Conservation (phyloP, 2,113 vertebrate genomes). For the Elephantulus edwardii region DNA sequence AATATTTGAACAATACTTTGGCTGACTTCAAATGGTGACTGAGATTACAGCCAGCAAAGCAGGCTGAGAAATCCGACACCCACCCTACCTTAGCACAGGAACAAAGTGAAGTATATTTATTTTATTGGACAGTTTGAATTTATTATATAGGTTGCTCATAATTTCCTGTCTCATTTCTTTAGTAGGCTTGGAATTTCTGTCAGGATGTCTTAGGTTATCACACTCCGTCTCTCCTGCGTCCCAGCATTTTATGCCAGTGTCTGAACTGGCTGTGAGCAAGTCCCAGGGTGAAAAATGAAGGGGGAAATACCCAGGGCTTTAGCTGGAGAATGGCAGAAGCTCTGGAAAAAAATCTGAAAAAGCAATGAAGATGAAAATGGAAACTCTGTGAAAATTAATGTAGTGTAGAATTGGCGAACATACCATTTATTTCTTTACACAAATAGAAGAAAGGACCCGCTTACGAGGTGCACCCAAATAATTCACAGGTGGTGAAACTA, state of each 20-base stretch:
- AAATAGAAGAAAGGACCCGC: constrained; percentile 71
- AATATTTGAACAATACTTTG: constrained; percentile 71
- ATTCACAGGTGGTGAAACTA: constrained; percentile 80
- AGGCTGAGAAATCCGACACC: constrained; percentile 76
- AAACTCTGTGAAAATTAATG: constrained; percentile 81
- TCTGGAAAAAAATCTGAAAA: constrained; percentile 76
- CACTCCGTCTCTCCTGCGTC: not conserved
- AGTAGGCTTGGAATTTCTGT: constrained; percentile 76
- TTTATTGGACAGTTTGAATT: constrained; percentile 83
- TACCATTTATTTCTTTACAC: constrained; percentile 75
- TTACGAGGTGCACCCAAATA: constrained; percentile 75
- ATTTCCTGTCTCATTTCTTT: constrained; percentile 83
- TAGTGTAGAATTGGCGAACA: constrained; percentile 74
- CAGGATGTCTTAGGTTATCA: constrained; percentile 81
- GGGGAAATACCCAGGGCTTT: constrained; percentile 58
- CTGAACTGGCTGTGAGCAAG: constrained; percentile 53
- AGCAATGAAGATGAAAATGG: constrained; percentile 75
- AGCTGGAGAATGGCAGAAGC: constrained; percentile 67
- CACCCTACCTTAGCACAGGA: constrained; percentile 59
- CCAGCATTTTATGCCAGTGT: constrained; percentile 50
- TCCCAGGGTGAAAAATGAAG: constrained; percentile 34
- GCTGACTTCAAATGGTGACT: constrained; percentile 73
- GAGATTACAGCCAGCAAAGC: constrained; percentile 66
- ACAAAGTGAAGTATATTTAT: constrained; percentile 81
- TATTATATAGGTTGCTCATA: constrained; percentile 81